phyloP scores from a whole-genome alignment of 2,797 vertebrate species.

The Phoeniculus purpureus region DNA sequence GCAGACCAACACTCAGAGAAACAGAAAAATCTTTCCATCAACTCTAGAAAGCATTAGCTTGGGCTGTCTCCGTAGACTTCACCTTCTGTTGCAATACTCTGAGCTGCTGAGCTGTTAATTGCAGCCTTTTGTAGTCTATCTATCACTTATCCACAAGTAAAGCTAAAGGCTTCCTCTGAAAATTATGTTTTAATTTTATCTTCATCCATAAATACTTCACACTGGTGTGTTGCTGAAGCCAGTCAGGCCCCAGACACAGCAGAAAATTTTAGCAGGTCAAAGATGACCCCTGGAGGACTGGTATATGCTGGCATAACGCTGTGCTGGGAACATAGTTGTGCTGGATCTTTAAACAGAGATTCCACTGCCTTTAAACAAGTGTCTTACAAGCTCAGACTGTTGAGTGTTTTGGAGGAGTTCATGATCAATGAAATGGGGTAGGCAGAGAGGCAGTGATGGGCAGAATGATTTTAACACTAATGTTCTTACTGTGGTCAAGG shows the following conservation, averaged over 20 bases:
- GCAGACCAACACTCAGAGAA: not conserved
- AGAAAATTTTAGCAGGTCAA: not conserved
- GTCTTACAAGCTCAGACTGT: not conserved
- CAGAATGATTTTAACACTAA: not conserved
- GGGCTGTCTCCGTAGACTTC: not conserved
- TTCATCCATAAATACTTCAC: not conserved
- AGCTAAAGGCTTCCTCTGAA: not conserved
- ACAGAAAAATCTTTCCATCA: slow-evolving; percentile 32
- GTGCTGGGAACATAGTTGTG: not conserved
- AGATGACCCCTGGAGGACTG: slow-evolving; percentile 13
- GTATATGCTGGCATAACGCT: not conserved
- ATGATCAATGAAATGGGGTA: not conserved
- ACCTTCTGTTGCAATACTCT: not conserved
- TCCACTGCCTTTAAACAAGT: not conserved
- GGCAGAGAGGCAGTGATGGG: not conserved
- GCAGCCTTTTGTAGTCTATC: not conserved
- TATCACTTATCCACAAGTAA: not conserved
- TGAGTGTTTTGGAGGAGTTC: not conserved
- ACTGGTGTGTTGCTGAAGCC: rapidly evolving
- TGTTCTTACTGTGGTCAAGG: not conserved
- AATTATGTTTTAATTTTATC: not conserved
- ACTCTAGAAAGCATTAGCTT: slow-evolving; percentile 27
- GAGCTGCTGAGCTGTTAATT: not conserved
- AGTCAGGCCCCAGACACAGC: not conserved
- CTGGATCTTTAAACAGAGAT: not conserved